Evolutionary conservation across 2,797 vertebrate genomes (phyloP), one percentile per base, ranked within the genome.

Genomic region (Falco concolor): DNA sequence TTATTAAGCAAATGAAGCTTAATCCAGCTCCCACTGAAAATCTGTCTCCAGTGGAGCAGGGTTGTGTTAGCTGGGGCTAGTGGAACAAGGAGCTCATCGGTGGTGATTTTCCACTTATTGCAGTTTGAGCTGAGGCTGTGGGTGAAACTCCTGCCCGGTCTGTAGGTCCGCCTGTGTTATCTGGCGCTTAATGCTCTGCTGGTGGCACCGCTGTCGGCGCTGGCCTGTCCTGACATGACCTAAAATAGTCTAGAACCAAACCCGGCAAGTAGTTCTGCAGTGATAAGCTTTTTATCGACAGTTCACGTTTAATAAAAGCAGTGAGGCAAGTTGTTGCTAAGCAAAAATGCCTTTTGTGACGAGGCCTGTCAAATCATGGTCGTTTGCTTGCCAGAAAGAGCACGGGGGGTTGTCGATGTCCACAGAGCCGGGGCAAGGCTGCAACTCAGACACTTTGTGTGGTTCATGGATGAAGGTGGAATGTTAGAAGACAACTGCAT

Each of bases 161-260:
- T 83, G 77, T 87, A 18, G 9, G 14, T 42, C 42, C 20, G 10
- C 78, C 15, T 47, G 24, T 18, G 49, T 90, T 91, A 69, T 76
- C 78, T 54, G 57, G 79, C 72, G 36, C 53, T 49, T 32, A 53
- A 87, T 30, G 45, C n/a, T 9, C 54, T 60, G 73, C 14, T 70
- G 77, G 40, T 30, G 69, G 24, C 77, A 75, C 87, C 2, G 12
- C 56, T 89, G 67, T 67, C 12, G 10, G 53, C 6, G 3, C 36
- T 77, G 38, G 57, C 63, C 88, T 97, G 93, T 95, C 95, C 96
- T 95, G 90, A 94, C 7, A 24, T 95, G 95, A 97, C 96, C 97
- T 95, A 42, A 53, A 87, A 81, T 73, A 84, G 74, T 95, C 91
- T 67, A 75, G 79, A 94, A 92, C 52, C 30, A 75, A 82, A 96